A percentile compares a stretch with the other conserved stretches of the same genome.
Conservation (phyloP, 2,113 vertebrate species). For the Cygnus buccinator region DNA sequence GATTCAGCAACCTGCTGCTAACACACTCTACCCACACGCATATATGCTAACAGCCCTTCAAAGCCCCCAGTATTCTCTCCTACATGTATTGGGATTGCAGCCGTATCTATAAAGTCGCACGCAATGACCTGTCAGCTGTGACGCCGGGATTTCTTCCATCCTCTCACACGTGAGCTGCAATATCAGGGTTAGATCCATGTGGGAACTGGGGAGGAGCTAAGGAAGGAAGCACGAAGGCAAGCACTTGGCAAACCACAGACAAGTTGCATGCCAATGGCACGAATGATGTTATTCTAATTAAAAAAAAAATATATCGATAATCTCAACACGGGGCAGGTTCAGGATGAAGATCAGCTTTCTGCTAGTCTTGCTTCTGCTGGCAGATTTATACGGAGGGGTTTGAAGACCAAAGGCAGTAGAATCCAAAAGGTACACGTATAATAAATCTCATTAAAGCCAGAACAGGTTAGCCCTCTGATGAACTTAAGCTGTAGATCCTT, state of each 20-base stretch:
- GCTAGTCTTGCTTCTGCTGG: neutral
- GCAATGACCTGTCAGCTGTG: neutral
- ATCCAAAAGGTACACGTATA: conserved; percentile 52
- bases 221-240: neutral
- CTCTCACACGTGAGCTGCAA: neutral
- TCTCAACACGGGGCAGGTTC: neutral
- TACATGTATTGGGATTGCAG: neutral
- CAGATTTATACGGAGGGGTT: conserved; percentile 13
- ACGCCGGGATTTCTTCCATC: neutral
- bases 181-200: neutral
- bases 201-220: neutral
- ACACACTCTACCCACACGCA: neutral
- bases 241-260: neutral
- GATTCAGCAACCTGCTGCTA: neutral
- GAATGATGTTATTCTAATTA: neutral
- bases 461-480: conserved; percentile 37
- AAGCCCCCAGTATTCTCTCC: neutral
- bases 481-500: conserved; percentile 52
- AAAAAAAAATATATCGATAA: neutral
- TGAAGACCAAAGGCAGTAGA: neutral
- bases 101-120: neutral
- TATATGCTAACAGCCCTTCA: neutral
- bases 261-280: neutral
- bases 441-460: conserved; percentile 63
- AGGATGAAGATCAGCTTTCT: neutral